Conservation (phyloP, 2,113 vertebrate species). For the Microtus ochrogaster region DNA sequence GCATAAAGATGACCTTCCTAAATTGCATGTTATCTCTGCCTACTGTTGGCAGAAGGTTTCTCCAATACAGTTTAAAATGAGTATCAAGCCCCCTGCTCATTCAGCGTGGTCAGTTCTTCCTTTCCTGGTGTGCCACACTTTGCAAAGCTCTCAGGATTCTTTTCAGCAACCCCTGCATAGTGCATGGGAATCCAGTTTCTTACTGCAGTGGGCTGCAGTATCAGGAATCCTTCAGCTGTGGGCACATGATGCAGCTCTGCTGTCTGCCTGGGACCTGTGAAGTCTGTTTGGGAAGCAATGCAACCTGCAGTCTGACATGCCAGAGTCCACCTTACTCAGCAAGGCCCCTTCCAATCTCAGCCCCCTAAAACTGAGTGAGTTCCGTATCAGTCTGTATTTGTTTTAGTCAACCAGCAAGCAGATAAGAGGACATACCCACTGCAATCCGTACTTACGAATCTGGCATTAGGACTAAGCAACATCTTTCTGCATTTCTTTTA, state of each 20-base stretch:
- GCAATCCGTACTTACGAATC: not conserved
- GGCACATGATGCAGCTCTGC: conserved; percentile 49
- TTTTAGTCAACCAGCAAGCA: conserved; percentile 18
- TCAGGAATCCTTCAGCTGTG: conserved; percentile 62
- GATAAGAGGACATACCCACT: not conserved
- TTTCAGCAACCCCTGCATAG: conserved; percentile 61
- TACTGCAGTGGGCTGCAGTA: conserved; percentile 84
- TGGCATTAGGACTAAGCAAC: not conserved
- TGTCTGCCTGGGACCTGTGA: not conserved
- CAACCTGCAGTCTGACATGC: not conserved
- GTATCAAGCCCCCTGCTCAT: not conserved
- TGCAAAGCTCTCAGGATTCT: not conserved
- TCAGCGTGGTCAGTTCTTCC: not conserved
- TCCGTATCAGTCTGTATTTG: not conserved
- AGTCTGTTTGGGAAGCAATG: not conserved
- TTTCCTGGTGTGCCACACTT: not conserved
- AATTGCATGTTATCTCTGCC: conserved; percentile 24
- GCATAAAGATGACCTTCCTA: conserved; percentile 1
- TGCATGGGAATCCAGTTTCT: conserved; percentile 59
- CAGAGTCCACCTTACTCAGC: not conserved
- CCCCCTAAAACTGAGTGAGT: not conserved
- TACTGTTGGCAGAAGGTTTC: not conserved
- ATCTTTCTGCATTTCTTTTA: conserved; percentile 11
- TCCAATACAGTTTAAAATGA: conserved; percentile 63
- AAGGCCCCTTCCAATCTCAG: not conserved